Evolutionary conservation across 2,113 vertebrate species (phyloP).

Genomic region (Malurus alboscapulatus): DNA sequence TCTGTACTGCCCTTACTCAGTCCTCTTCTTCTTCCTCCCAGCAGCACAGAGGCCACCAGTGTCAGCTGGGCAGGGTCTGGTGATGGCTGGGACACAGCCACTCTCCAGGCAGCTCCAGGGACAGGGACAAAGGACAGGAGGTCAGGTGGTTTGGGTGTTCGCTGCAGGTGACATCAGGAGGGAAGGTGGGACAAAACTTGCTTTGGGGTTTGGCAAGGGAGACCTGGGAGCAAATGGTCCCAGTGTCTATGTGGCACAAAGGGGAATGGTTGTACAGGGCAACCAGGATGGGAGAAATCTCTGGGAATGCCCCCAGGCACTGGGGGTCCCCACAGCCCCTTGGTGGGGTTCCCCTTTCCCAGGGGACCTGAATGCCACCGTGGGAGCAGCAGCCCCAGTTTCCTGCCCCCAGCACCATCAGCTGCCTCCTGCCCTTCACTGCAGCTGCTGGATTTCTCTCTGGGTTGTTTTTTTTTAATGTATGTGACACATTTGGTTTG

Average conservation of each 20-base stretch:
- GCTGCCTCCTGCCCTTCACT: not conserved
- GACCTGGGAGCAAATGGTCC: not conserved
- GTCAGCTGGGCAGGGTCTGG: not conserved
- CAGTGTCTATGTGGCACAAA: not conserved
- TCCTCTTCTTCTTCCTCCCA: not conserved
- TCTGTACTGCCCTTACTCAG: not conserved
- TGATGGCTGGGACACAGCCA: not conserved
- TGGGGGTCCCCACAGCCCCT: not conserved
- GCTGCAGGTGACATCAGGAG: not conserved
- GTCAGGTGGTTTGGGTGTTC: not conserved
- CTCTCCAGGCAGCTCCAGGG: not conserved
- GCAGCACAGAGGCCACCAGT: not conserved
- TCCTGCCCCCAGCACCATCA: not conserved
- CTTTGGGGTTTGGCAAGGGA: not conserved
- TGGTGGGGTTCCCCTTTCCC: not conserved
- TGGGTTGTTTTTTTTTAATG: not conserved
- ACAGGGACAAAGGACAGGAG: not conserved
- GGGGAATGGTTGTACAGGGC: fast-evolving
- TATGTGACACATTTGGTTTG: conserved; percentile 31
- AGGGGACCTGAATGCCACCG: fast-evolving
- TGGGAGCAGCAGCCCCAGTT: not conserved
- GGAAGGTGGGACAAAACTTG: not conserved
- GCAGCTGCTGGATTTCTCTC: conserved; percentile 19
- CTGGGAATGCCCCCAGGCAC: not conserved
- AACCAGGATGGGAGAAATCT: not conserved